Base-by-base conservation (phyloP, 37 sponge, comb jelly and placozoan genomes). In the Spongia lamella region DNA sequence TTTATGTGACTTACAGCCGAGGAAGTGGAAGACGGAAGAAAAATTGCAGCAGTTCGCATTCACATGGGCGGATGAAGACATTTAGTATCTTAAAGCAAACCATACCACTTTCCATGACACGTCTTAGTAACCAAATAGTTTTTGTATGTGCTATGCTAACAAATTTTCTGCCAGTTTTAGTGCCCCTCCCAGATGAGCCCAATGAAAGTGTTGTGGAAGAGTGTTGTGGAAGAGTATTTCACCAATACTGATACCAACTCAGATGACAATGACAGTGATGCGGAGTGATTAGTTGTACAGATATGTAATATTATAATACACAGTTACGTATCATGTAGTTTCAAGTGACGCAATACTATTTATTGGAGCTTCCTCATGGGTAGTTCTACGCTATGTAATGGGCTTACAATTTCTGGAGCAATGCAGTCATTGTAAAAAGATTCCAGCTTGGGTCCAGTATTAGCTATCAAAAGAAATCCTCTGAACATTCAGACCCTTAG, bases 1-100 rank as follows among this genome's bases (percentile, higher is more conserved):
- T 47, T 15, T 64, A 13, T 55, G 39, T 17, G 66, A 49, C 3
- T 77, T 16, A 24, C 19, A n/a, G 31, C 79, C 30, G 14, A 33
- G 49, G 67, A 73, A 5, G 79, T 77, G 21, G 25, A 64, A 62
- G 40, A 36, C 1, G 51, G 66, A 15, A 15, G 62, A 38, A 34
- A 67, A 66, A 77, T 77, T n/a, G 66, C 66, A 25, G 37, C 64
- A 55, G 11, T 70, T 25, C 59, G 70, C 72, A 53, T 79, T 51
- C 70, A 69, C 22, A 60, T 56, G 11, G 80, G 70, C 19, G 70
- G 29, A 37, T 70, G 9, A 77, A 77, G 29, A 31, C 27, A 14
- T 77, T 40, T 66, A 52, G 11, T 19, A 77, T 77, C 26, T 51
- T 79, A 17, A 68, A 79, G 27, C 57, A 26, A 20, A 22, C 50